Evolutionary conservation across 53 echinoderm and acorn worm species (phyloP).

Genomic region (Antedon mediterranea): DNA sequence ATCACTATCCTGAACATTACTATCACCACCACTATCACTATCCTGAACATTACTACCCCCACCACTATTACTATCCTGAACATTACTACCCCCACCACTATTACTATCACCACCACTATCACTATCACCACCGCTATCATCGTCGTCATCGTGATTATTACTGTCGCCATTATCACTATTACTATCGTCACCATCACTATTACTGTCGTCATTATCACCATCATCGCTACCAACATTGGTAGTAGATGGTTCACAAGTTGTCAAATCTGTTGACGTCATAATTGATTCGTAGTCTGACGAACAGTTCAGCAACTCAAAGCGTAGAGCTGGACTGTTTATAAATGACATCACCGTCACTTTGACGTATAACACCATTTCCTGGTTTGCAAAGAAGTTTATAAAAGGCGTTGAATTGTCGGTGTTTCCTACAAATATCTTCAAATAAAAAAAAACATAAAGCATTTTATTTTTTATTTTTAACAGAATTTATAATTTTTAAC

Average conservation of each 20-base stretch:
- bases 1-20: no score
- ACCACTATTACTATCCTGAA: no score
- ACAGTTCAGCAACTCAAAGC: neutral
- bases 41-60: no score
- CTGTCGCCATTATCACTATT: neutral
- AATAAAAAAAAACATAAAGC: neutral
- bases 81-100: no score
- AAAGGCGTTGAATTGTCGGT: neutral
- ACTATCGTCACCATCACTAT: neutral
- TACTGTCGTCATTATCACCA: neutral
- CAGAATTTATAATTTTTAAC: no score
- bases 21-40: no score
- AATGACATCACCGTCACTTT: neutral
- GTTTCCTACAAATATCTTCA: neutral
- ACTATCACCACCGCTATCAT: neutral
- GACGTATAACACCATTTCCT: neutral
- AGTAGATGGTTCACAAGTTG: neutral
- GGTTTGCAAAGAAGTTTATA: neutral
- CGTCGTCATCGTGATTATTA: neutral
- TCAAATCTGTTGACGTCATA: neutral
- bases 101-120: neutral
- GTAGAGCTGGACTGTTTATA: neutral
- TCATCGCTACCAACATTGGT: neutral
- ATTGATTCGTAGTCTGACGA: neutral
- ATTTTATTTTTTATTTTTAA: no score